Percentiles rank a stretch among this genome's conserved stretches.
These are phyloP conservation scores for Eutrigla gurnardus DNA, from an alignment of 2,797 vertebrate genomes.

Conservation along the genomic window DNA sequence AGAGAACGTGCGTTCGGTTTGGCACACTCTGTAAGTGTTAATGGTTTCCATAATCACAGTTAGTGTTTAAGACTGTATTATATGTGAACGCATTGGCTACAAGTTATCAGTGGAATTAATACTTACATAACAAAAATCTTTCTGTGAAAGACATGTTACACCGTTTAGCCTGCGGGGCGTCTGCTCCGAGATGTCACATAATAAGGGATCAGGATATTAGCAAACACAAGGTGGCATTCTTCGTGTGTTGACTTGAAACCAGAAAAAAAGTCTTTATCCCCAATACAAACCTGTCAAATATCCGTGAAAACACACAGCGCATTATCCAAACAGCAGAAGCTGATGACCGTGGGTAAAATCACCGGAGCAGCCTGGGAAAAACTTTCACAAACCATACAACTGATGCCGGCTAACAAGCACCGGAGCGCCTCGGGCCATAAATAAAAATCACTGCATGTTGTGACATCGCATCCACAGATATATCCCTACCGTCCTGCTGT, in stretches of 20 bases:
- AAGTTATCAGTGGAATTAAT: constrained; percentile 5
- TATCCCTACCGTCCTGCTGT: constrained; percentile 17
- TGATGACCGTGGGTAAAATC: constrained; percentile 45
- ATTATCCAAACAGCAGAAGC: constrained; percentile 25
- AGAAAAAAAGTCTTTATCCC: constrained; percentile 23
- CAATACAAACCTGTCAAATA: constrained; percentile 27
- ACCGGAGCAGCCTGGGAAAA: constrained; percentile 43
- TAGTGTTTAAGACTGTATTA: background rate
- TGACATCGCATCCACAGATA: constrained; percentile 40
- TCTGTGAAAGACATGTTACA: constrained; percentile 3
- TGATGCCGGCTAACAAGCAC: constrained; percentile 48
- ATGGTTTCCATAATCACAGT: too few relatives aligned
- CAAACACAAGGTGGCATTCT: constrained; percentile 34
- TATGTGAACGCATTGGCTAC: background rate
- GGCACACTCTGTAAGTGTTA: too few relatives aligned
- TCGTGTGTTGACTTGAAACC: constrained; percentile 30
- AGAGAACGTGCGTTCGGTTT: too few relatives aligned
- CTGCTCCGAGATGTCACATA: constrained; percentile 27
- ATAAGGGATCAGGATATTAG: constrained; percentile 32
- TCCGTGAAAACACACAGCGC: constrained; percentile 39
- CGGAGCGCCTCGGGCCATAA: constrained; percentile 33
- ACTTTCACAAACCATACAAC: constrained; percentile 30
- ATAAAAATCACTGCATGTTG: constrained; percentile 44
- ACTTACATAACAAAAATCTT: constrained; percentile 1
- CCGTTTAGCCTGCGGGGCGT: constrained; percentile 19